A percentile compares a stretch with the other conserved stretches of the same genome.
These are phyloP conservation scores for Diachrysia chrysitis DNA, from an alignment of 2,888 invertebrate genomes.

Conservation along the genomic window DNA sequence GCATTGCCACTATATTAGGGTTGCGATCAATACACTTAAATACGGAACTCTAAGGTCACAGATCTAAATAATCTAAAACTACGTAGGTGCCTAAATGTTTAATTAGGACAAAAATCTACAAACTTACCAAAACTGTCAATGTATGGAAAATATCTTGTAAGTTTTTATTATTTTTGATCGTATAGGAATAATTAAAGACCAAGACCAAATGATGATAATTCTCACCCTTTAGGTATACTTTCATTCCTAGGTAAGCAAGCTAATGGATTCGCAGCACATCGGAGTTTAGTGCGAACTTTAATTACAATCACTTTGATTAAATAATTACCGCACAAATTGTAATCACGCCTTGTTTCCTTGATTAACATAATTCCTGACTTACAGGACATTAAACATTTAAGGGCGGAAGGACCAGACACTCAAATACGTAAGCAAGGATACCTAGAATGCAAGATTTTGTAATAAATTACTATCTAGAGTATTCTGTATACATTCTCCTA, in stretches of 20 bases:
- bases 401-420: background rate
- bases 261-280: slow-evolving; percentile 32
- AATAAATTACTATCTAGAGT: background rate
- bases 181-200: background rate
- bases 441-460: too few species aligned
- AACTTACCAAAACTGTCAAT: too few species aligned
- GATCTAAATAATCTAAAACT: too few species aligned
- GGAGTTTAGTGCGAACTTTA: slow-evolving; percentile 24
- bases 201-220: background rate
- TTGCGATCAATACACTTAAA: background rate
- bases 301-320: slow-evolving; percentile 35
- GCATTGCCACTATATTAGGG: background rate
- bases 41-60: background rate
- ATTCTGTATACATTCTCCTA: too few species aligned
- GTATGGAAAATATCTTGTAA: too few species aligned
- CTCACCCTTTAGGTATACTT: slow-evolving; percentile 22
- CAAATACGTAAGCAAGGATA: too few species aligned
- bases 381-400: background rate
- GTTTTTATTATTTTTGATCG: too few species aligned
- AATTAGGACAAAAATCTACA: too few species aligned
- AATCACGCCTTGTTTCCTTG: background rate
- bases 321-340: slow-evolving; percentile 38
- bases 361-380: slow-evolving; percentile 7
- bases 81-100: too few species aligned
- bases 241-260: slow-evolving; percentile 26